These are phyloP conservation scores for Cricetomys ansorgei DNA, from an alignment of 2,113 vertebrate genomes.

Conservation along the genomic window DNA sequence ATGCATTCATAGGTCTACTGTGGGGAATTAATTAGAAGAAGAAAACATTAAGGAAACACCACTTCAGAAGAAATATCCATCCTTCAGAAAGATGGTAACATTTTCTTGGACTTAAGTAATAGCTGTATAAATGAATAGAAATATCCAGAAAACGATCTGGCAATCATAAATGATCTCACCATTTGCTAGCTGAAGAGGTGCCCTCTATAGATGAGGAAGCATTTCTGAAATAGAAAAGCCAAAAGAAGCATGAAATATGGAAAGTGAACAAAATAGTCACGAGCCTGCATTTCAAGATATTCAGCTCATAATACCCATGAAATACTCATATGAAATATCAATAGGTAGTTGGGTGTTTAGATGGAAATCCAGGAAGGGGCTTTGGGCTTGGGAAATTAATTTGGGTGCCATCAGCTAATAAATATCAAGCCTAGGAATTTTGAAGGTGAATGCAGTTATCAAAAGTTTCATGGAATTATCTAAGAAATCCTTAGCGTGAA, in stretches of 20 bases:
- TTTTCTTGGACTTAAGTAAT: neutral
- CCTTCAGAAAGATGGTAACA: neutral
- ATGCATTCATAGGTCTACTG: neutral
- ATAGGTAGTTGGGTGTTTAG: neutral
- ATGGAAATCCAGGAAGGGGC: neutral
- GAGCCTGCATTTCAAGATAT: neutral
- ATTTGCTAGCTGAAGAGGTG: neutral
- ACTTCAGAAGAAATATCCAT: neutral
- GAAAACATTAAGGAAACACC: neutral
- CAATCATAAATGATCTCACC: neutral
- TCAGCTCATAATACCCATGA: neutral
- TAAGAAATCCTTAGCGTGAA: neutral
- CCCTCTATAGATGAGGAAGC: neutral
- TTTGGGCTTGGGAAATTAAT: neutral
- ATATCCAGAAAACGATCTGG: neutral
- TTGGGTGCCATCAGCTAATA: neutral
- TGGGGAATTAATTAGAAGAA: neutral
- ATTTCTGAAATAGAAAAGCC: neutral
- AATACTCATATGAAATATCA: neutral
- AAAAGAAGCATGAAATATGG: neutral
- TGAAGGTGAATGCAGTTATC: neutral
- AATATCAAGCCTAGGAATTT: neutral
- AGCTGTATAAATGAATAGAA: neutral
- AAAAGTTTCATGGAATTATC: neutral
- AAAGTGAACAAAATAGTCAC: neutral